Evolutionary conservation across 2,113 vertebrate genomes (phyloP).

Genomic region (Rostratula benghalensis): DNA sequence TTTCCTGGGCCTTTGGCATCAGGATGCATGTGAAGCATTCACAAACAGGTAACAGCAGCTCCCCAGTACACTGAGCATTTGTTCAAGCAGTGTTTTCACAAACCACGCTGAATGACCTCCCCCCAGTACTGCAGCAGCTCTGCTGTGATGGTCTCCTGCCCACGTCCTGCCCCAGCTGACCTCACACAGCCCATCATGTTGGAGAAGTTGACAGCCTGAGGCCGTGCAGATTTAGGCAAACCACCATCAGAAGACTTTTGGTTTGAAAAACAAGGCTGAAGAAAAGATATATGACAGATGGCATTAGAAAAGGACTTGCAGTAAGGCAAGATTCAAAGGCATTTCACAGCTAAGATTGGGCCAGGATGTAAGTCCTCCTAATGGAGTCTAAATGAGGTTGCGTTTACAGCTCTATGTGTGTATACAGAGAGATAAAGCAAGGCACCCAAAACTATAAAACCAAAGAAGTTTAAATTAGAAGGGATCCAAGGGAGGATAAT

Average conservation of each 20-base stretch:
- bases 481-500: neutral
- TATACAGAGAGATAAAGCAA: neutral
- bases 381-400: neutral
- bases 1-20: neutral
- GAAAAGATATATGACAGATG: neutral
- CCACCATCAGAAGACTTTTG: neutral
- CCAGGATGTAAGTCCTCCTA: neutral
- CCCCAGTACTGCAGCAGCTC: neutral
- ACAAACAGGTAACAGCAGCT: neutral
- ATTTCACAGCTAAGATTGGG: neutral
- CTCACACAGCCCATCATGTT: neutral
- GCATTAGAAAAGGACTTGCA: neutral
- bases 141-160: neutral
- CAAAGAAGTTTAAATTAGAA: neutral
- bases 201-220: neutral
- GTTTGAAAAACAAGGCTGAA: neutral
- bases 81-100: neutral
- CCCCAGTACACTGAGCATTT: neutral
- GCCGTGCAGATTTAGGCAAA: neutral
- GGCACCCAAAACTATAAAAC: neutral
- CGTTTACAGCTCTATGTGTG: neutral
- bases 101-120: neutral
- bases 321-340: neutral
- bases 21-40: neutral
- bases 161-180: neutral